These are phyloP conservation scores for Cosmopolites sordidus DNA, from an alignment of 2,888 invertebrate species.

Conservation along the genomic window DNA sequence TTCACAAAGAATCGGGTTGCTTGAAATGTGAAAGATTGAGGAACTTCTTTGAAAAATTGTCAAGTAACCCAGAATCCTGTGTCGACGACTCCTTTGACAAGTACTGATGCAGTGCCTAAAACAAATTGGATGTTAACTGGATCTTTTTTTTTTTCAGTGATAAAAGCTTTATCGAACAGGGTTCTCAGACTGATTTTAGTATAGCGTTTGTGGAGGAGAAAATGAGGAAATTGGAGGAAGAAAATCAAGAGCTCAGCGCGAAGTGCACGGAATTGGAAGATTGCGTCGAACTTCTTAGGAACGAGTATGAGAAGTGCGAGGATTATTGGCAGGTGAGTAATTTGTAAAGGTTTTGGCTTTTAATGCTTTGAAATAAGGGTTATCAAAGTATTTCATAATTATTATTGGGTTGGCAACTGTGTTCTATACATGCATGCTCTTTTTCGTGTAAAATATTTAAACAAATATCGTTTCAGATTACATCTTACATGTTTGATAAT, in stretches of 20 bases:
- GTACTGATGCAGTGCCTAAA: not conserved
- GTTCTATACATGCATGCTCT: too few species aligned
- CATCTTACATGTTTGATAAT: not conserved
- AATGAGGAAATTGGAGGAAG: conserved; percentile 35
- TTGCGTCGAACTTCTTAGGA: conserved; percentile 68
- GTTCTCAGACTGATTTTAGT: conserved; percentile 34
- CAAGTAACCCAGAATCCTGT: conserved; percentile 17
- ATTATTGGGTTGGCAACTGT: too few species aligned
- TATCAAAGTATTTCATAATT: too few species aligned
- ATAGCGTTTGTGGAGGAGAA: conserved; percentile 32
- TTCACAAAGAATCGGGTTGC: conserved; percentile 35
- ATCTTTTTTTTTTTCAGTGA: conserved; percentile 12
- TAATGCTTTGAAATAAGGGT: too few species aligned
- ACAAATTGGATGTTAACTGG: not conserved
- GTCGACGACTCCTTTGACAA: conserved; percentile 11
- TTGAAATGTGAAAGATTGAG: conserved; percentile 38
- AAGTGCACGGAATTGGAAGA: conserved; percentile 66
- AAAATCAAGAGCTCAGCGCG: conserved; percentile 46
- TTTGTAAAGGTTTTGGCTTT: too few species aligned
- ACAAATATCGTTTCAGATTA: too few species aligned
- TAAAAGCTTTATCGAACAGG: conserved; percentile 26
- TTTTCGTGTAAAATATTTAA: too few species aligned
- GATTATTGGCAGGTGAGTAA: conserved; percentile 68
- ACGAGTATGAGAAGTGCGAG: conserved; percentile 80
- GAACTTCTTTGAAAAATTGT: conserved; percentile 31